These are phyloP conservation scores for Limnothrissa miodon DNA, from an alignment of 2,113 vertebrate species.

Conservation along the genomic window DNA sequence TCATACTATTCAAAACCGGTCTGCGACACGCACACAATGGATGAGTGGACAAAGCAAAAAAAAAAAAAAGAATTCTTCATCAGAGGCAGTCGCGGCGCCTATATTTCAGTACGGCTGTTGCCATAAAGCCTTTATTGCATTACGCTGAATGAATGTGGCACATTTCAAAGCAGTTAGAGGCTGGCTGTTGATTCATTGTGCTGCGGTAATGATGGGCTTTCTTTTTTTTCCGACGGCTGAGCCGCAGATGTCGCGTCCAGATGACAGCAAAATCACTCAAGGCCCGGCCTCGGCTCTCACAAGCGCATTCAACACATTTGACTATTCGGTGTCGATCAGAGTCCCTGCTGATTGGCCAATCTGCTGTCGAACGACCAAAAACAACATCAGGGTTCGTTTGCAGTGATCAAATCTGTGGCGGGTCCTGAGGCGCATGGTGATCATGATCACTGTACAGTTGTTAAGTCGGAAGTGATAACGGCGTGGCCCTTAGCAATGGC, in stretches of 20 bases:
- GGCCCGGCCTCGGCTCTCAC: background rate
- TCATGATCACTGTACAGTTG: background rate
- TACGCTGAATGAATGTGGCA: background rate
- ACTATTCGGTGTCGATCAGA: background rate
- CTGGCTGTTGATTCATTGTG: conserved; percentile 6
- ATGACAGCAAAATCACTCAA: background rate
- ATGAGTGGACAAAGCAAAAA: conserved; percentile 26
- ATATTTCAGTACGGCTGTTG: background rate
- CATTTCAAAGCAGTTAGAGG: conserved; percentile 16
- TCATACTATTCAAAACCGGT: conserved; percentile 22
- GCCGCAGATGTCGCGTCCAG: conserved; percentile 10
- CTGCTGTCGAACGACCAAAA: background rate
- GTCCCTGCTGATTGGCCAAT: background rate
- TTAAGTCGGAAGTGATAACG: background rate
- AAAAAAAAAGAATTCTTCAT: background rate
- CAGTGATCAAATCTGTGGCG: background rate
- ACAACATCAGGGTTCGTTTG: background rate
- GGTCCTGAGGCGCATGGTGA: background rate
- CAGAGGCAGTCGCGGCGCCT: background rate
- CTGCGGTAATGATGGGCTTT: background rate
- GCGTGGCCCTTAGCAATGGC: background rate
- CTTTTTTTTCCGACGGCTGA: background rate
- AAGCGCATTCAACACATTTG: background rate
- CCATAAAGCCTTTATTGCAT: conserved; percentile 11
- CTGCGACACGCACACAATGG: conserved; percentile 17